A percentile compares a stretch with the other conserved stretches of the same genome.
These are phyloP conservation scores for Tiliacea citrago DNA, from an alignment of 2,888 invertebrate species.

Conservation along the genomic window DNA sequence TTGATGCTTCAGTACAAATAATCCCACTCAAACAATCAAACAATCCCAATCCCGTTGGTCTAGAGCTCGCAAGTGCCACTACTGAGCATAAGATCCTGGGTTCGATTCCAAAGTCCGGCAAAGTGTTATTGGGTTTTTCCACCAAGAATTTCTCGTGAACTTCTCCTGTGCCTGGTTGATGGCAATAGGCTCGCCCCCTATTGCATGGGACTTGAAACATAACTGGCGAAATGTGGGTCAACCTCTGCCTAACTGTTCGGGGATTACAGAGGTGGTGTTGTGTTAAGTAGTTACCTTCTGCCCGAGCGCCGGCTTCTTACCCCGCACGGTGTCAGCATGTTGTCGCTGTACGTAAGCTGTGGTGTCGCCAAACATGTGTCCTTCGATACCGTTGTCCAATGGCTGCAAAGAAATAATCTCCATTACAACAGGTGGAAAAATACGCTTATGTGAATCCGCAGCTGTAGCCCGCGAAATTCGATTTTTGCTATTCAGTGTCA, in stretches of 20 bases:
- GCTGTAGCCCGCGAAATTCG: too few relatives aligned
- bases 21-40: too few relatives aligned
- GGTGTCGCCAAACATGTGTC: slow-evolving; percentile 85
- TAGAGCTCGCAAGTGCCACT: too few relatives aligned
- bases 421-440: too few relatives aligned
- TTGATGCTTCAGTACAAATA: too few relatives aligned
- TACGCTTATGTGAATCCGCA: too few relatives aligned
- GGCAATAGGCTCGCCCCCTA: background rate
- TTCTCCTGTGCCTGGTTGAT: background rate
- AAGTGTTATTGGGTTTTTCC: too few relatives aligned
- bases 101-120: too few relatives aligned
- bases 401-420: slow-evolving; percentile 73
- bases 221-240: background rate
- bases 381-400: slow-evolving; percentile 89
- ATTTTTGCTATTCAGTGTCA: too few relatives aligned
- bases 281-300: slow-evolving; percentile 80
- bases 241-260: background rate
- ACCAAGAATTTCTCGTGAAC: too few relatives aligned
- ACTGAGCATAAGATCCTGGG: too few relatives aligned
- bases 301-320: slow-evolving; percentile 84
- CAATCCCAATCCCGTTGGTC: too few relatives aligned
- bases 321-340: slow-evolving; percentile 83
- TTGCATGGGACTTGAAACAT: background rate
- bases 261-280: background rate
- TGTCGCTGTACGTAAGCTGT: slow-evolving; percentile 89